Evolutionary conservation across 2,113 vertebrate species (phyloP).

Genomic region (Psittacula cyanocephala): DNA sequence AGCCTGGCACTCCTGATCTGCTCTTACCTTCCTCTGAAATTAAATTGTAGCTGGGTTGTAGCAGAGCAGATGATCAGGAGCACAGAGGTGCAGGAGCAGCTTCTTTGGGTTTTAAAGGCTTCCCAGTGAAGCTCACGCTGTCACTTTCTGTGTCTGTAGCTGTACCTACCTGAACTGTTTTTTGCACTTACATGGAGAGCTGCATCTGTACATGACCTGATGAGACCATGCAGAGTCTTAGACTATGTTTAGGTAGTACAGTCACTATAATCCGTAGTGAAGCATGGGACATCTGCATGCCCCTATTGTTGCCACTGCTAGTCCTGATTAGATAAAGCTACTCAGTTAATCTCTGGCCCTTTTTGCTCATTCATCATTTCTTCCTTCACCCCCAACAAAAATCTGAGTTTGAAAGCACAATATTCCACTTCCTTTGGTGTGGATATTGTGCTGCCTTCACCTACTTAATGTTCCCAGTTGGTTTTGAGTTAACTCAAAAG

Average conservation of each 20-base stretch:
- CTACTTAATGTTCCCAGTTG: neutral
- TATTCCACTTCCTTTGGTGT: neutral
- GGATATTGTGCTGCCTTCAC: neutral
- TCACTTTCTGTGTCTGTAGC: neutral
- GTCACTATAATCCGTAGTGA: rapidly evolving
- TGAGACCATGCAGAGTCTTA: neutral
- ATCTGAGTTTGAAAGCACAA: neutral
- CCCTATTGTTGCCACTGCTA: neutral
- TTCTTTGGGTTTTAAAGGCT: neutral
- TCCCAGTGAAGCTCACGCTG: neutral
- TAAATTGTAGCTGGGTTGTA: neutral
- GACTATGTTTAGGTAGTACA: neutral
- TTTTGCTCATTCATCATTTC: neutral
- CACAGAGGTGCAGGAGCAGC: neutral
- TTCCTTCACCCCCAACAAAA: neutral
- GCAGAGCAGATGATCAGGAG: neutral
- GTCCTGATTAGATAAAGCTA: neutral
- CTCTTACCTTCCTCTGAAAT: neutral
- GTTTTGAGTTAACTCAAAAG: neutral
- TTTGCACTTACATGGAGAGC: neutral
- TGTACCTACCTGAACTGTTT: neutral
- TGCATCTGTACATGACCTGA: neutral
- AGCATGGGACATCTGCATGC: neutral
- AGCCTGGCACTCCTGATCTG: neutral
- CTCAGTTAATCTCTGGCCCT: neutral